Conservation (phyloP, 2,113 vertebrate species). For the Callaeas wilsoni region DNA sequence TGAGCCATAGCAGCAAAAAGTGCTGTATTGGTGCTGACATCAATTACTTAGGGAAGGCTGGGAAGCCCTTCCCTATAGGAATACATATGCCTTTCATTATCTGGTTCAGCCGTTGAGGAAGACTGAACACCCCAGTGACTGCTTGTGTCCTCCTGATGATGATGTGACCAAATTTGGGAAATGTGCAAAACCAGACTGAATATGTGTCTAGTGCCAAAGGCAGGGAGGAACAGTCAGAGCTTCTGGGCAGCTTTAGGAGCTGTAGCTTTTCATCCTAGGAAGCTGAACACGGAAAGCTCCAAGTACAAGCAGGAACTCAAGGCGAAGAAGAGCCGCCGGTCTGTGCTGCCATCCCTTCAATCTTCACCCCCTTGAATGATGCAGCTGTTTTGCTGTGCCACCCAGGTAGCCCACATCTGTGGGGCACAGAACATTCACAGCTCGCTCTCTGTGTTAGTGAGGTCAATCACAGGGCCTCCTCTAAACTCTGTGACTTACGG, state of each 20-base stretch:
- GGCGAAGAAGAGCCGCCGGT: not conserved
- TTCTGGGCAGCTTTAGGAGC: not conserved
- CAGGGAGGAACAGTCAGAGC: not conserved
- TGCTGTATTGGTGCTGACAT: constrained; percentile 5
- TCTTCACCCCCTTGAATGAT: not conserved
- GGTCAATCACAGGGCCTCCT: not conserved
- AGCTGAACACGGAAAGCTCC: not conserved
- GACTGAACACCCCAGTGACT: not conserved
- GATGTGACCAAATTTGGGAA: not conserved
- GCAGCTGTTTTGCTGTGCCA: not conserved
- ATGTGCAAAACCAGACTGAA: not conserved
- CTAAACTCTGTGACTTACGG: not conserved
- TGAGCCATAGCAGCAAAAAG: not conserved
- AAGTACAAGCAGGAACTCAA: not conserved
- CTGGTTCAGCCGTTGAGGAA: not conserved
- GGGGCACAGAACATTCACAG: not conserved
- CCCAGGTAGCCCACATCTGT: not conserved
- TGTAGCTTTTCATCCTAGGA: not conserved
- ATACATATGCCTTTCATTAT: constrained; percentile 20
- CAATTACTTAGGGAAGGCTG: constrained; percentile 12
- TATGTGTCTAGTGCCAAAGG: not conserved
- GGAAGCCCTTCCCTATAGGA: not conserved
- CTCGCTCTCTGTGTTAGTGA: not conserved
- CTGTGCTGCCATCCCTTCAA: not conserved
- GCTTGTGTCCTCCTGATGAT: not conserved